phyloP scores from a whole-genome alignment of 2,113 vertebrate species.

The Petroica traversi region DNA sequence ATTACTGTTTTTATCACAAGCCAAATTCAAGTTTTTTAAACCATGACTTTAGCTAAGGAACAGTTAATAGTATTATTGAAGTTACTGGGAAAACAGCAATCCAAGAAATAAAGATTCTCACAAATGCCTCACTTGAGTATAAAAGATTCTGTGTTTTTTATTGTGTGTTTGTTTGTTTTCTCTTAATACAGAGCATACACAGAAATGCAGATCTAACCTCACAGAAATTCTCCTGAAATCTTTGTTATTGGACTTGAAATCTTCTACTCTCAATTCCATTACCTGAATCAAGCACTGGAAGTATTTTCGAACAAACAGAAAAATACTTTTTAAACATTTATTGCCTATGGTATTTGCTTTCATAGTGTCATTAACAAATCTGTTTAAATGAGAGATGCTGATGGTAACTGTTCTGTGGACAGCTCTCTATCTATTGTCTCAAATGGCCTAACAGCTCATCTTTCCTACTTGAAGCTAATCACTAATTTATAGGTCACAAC shows the following conservation, averaged over 20 bases:
- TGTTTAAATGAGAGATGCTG: background rate
- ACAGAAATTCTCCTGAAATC: background rate
- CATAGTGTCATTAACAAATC: background rate
- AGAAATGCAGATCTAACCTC: background rate
- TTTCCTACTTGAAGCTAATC: slow-evolving; percentile 6
- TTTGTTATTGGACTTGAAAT: background rate
- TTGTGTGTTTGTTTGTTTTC: background rate
- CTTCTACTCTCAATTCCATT: background rate
- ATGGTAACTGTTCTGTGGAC: background rate
- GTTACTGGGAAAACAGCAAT: background rate
- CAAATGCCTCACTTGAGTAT: background rate
- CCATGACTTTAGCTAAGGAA: background rate
- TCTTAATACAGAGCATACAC: background rate
- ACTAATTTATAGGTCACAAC: slow-evolving; percentile 10
- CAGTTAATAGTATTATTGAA: background rate
- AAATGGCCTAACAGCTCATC: slow-evolving; percentile 23
- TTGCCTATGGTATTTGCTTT: background rate
- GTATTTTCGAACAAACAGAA: background rate
- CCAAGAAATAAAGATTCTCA: background rate
- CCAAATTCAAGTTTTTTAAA: background rate
- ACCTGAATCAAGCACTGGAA: background rate
- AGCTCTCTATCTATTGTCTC: background rate
- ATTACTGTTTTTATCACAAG: background rate
- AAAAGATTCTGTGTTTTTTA: background rate
- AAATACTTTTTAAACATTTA: background rate